Evolutionary conservation across 2,888 invertebrate species (phyloP).

Genomic region (Tipula lateralis): DNA sequence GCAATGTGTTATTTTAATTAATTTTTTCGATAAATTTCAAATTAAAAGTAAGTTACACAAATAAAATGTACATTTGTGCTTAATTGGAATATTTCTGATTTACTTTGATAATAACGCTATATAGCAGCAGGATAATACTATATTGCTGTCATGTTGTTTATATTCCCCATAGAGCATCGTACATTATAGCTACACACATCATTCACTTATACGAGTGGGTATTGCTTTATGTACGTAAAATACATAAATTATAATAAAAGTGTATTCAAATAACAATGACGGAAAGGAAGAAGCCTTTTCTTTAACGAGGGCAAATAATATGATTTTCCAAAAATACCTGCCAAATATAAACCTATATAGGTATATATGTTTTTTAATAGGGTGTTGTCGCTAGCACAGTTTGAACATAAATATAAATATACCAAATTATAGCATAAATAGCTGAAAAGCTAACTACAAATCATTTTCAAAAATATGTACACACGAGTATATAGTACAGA

Average conservation of each 20-base stretch:
- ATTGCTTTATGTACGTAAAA: background rate
- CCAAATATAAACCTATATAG: background rate
- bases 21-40: no score
- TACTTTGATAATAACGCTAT: no score
- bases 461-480: background rate
- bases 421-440: background rate
- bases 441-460: background rate
- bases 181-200: background rate
- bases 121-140: no score
- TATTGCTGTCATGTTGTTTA: background rate
- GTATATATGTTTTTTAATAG: background rate
- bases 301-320: background rate
- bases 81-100: no score
- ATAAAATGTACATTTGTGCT: no score
- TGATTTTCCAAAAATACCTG: background rate
- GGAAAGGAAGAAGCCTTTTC: background rate
- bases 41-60: no score
- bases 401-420: background rate
- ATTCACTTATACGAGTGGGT: background rate
- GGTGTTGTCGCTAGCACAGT: background rate
- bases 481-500: background rate
- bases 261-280: background rate
- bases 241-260: background rate
- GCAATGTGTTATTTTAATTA: no score
- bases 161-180: background rate